phyloP scores from a whole-genome alignment of 2,888 invertebrate species.

The Sclerodermus sp. region DNA sequence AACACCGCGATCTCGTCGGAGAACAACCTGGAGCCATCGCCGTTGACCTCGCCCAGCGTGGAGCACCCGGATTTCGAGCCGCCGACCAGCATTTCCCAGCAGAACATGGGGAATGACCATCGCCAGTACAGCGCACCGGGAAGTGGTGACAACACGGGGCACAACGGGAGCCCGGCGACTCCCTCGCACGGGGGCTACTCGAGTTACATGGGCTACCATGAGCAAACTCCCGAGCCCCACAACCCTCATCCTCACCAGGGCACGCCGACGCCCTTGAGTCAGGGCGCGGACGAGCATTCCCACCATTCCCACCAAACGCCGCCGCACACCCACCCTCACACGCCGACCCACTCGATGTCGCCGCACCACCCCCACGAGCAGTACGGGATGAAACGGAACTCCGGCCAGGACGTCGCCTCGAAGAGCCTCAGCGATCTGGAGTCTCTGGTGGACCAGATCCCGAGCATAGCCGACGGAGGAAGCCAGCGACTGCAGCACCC shows the following conservation, averaged over 20 bases:
- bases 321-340: conserved; percentile 51
- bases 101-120: conserved; percentile 57
- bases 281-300: conserved; percentile 46
- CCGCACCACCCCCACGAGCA: conserved; percentile 54
- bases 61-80: conserved; percentile 77
- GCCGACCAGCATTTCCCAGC: conserved; percentile 63
- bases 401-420: conserved; percentile 75
- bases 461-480: conserved; percentile 76
- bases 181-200: conserved; percentile 48
- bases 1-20: conserved; percentile 76
- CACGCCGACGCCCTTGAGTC: conserved; percentile 49
- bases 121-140: conserved; percentile 60
- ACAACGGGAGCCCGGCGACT: conserved; percentile 49
- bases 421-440: conserved; percentile 85
- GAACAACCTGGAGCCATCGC: conserved; percentile 68
- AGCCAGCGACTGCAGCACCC: conserved; percentile 47
- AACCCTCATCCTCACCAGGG: conserved; percentile 49
- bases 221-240: conserved; percentile 42
- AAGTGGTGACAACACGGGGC: conserved; percentile 35
- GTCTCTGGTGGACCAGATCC: conserved; percentile 89
- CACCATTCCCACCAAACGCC: conserved; percentile 54
- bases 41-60: conserved; percentile 67
- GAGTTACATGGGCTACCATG: conserved; percentile 52
- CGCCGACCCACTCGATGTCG: conserved; percentile 54
- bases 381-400: conserved; percentile 49